These are phyloP conservation scores for Gordius sp. DNA, from an alignment of 2,888 invertebrate genomes.

Conservation along the genomic window DNA sequence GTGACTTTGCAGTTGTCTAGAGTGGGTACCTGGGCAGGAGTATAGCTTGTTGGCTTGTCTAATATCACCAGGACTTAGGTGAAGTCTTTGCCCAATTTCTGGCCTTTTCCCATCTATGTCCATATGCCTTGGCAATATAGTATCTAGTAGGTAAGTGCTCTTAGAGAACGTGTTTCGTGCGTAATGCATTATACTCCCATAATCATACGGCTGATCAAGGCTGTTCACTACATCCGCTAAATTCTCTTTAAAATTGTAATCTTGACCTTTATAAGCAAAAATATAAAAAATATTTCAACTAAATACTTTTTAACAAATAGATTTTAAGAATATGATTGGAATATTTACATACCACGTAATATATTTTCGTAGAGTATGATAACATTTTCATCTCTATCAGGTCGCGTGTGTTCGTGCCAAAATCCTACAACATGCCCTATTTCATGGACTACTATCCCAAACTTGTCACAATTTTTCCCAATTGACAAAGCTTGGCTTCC, in stretches of 20 bases:
- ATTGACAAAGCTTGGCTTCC: constrained; percentile 82
- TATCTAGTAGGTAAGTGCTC: constrained; percentile 72
- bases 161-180: constrained; percentile 89
- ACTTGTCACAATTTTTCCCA: constrained; percentile 93
- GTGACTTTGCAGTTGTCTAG: no score
- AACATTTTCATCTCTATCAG: constrained; percentile 79
- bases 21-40: constrained; percentile 72
- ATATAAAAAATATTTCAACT: neutral
- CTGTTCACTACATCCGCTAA: constrained; percentile 95
- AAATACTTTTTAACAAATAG: neutral
- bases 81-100: constrained; percentile 78
- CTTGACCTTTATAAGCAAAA: constrained; percentile 69
- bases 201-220: constrained; percentile 73
- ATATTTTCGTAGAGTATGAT: constrained; percentile 86
- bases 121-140: constrained; percentile 49
- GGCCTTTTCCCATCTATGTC: constrained; percentile 35
- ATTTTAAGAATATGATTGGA: neutral
- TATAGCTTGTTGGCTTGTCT: constrained; percentile 84
- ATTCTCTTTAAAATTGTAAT: constrained; percentile 93
- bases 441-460: constrained; percentile 90
- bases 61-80: constrained; percentile 74
- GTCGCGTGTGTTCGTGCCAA: constrained; percentile 95
- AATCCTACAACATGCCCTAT: constrained; percentile 61
- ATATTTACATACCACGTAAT: constrained; percentile 48
- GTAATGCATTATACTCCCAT: constrained; percentile 96